A percentile compares a stretch with the other conserved stretches of the same genome.
These are phyloP conservation scores for Mellilla xanthometata DNA, from an alignment of 2,888 invertebrate species.

Conservation along the genomic window DNA sequence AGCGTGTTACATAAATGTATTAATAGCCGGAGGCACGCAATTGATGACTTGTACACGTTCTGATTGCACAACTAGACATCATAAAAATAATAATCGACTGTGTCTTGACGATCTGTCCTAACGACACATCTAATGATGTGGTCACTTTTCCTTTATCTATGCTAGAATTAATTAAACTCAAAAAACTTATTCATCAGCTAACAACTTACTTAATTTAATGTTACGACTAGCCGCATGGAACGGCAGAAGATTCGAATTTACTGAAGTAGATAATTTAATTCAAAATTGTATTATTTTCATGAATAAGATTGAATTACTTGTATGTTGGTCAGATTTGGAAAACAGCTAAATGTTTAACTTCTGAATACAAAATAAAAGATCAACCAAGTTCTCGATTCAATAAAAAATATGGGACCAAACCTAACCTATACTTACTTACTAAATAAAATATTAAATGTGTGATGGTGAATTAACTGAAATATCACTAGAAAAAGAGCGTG, in stretches of 20 bases:
- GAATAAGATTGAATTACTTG: not conserved
- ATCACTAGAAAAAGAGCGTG: slow-evolving; percentile 45
- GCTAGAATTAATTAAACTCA: slow-evolving; percentile 5
- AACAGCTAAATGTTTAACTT: no score
- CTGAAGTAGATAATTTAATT: slow-evolving; percentile 16
- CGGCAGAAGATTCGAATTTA: slow-evolving; percentile 63
- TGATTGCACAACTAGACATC: slow-evolving; percentile 64
- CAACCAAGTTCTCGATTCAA: slow-evolving; percentile 47
- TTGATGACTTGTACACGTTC: slow-evolving; percentile 67
- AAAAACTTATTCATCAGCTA: not conserved
- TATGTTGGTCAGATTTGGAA: no score
- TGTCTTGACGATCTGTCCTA: slow-evolving; percentile 9
- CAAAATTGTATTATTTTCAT: not conserved
- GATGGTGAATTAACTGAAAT: slow-evolving; percentile 44
- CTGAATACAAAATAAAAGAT: no score
- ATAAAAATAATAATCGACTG: slow-evolving; percentile 8
- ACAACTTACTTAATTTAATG: not conserved
- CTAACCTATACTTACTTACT: slow-evolving; percentile 45
- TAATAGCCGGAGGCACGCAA: slow-evolving; percentile 42
- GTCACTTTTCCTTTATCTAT: slow-evolving; percentile 2
- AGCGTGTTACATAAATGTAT: slow-evolving; percentile 43
- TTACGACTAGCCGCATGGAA: slow-evolving; percentile 28
- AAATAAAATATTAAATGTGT: slow-evolving; percentile 40
- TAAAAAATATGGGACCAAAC: slow-evolving; percentile 66
- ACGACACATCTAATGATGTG: slow-evolving; percentile 14